Base-by-base conservation (phyloP, 2,888 invertebrate species). In the Sicus ferrugineus region DNA sequence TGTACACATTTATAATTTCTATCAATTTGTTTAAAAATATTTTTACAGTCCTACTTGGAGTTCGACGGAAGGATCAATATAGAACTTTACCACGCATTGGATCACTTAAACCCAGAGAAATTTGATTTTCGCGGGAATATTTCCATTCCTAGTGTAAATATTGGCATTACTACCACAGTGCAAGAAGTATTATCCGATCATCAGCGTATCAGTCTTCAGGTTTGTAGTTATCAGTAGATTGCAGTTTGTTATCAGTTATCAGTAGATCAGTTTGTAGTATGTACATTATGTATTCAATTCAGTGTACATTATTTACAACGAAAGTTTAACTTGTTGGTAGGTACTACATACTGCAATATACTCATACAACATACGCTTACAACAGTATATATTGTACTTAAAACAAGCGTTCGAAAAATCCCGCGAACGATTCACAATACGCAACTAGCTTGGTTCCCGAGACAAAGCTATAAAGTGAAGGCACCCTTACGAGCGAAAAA, bases 11-110 rank as follows among this genome's bases (percentile, higher is more conserved):
- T 42, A 4, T 42, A 9, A 38, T 4, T n/a, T 9, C 42, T 42
- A 42, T 9, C 16, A 7, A 42, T 42, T n/a, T n/a, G n/a, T n/a
- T n/a, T 2, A 2, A 34, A 9, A 26, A 3, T 2, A 31, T 65
- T 48, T 52, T 38, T 38, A 26, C 23, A 90, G 89, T 87, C 85
- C 62, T 88, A 88, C 76, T 81, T 93, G 73, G 93, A 93, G 78
- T 91, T 91, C 78, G 93, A 93, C 84, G 90, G 92, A 34, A 91
- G 91, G 89, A 82, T 93, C 23, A 89, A 89, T 72, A 88, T 93
- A 75, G 89, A 90, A 81, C 84, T 94, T 72, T 89, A 89, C 77
- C 93, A 94, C 81, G 88, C 90, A 2, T 79, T 93, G 62, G 88
- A 90, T 74, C 84, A 84, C n/a, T 83, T 86, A 7, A 77, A 84